phyloP scores from a whole-genome alignment of 2,797 vertebrate genomes.

The Lepilemur ruficaudatus region DNA sequence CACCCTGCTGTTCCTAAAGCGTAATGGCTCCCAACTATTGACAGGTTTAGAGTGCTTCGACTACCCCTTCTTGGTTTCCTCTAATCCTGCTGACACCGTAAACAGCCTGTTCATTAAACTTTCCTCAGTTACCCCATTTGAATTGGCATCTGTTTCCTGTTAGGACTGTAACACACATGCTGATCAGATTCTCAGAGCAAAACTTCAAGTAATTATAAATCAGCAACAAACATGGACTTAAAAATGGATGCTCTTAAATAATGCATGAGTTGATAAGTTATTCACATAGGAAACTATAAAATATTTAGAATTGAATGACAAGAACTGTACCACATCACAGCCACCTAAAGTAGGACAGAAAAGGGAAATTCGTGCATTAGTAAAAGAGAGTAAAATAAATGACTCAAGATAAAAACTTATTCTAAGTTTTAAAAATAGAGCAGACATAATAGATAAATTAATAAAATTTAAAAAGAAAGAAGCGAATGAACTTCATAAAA shows the following conservation, averaged over 20 bases:
- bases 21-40: background rate
- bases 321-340: fast-evolving
- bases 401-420: background rate
- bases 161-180: background rate
- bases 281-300: background rate
- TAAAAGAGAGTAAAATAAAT: background rate
- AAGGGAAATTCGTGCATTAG: background rate
- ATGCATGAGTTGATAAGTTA: background rate
- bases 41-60: no score
- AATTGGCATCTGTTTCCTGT: background rate
- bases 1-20: no score
- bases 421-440: background rate
- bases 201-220: background rate
- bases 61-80: no score
- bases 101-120: no score
- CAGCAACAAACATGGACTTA: background rate
- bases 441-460: background rate
- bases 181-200: background rate
- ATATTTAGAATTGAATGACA: background rate
- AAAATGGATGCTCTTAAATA: background rate
- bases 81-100: no score
- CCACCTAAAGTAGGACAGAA: background rate
- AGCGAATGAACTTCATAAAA: background rate
- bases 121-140: background rate
- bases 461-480: background rate